Base-by-base conservation (phyloP, 1,140 invertebrate genomes). In the Diabrotica virgifera region DNA sequence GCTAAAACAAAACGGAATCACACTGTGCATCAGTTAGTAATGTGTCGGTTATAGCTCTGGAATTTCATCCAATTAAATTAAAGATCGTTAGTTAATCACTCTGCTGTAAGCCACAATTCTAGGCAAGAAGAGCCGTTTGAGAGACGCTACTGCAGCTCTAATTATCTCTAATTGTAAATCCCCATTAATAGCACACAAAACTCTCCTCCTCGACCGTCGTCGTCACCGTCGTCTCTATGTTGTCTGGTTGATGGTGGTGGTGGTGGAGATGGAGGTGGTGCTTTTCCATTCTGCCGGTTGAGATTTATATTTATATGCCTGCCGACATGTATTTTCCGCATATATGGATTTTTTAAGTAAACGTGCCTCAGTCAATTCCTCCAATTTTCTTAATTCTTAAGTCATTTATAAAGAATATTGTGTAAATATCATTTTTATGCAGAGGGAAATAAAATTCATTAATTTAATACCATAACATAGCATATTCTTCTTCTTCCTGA, bases 91-190 rank as follows among this genome's bases (percentile, higher is more conserved):
- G 70, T 72, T 74, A 74, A 74, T 74, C 68, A 65, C 63, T 60
- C 60, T 40, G 66, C 67, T 46, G 40, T 46, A 46, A 46, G 40
- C 40, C 70, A 59, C 68, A 69, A 72, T 64, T 64, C 58, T 62
- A 38, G 55, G 63, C 61, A 70, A 62, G 68, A 62, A 69, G 40
- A 46, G 40, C 40, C 40, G 40, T 46, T 60, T 59, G 65, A 66
- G 68, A 57, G 63, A 62, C 63, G 62, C 67, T 66, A 68, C 70
- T 70, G 72, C 72, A 74, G 70, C 67, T 72, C 70, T 74, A 74
- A 74, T 74, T 74, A 74, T 74, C 70, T 70, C 72, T 74, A 74
- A 74, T 73, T 73, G 70, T 71, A 68, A 71, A 55, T 65, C 70
- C 64, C 60, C 63, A 69, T 67, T 67, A 71, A 66, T 68, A 65